These are phyloP conservation scores for Melanotaenia parkinsoni DNA, from an alignment of 2,797 vertebrate genomes.

Conservation along the genomic window DNA sequence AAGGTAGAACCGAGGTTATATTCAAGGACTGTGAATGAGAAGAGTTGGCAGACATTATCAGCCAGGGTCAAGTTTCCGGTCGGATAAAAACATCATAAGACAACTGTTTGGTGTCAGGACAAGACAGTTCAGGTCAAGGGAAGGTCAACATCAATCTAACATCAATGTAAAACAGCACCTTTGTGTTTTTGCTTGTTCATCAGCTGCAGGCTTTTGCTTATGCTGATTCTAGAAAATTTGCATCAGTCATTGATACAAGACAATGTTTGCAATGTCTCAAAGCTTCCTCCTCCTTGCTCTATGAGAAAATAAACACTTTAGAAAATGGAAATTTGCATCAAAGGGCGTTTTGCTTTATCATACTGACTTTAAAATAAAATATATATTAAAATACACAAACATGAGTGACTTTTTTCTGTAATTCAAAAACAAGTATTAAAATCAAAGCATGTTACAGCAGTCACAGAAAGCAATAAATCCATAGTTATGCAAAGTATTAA, in stretches of 20 bases:
- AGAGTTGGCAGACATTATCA: background rate
- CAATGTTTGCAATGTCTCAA: no score
- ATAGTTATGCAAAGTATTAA: conserved; percentile 39
- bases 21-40: background rate
- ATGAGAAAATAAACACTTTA: background rate
- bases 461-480: conserved; percentile 4
- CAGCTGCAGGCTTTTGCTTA: background rate
- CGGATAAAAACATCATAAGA: background rate
- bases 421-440: background rate
- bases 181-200: background rate
- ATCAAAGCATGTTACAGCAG: background rate
- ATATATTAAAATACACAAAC: no score
- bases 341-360: no score
- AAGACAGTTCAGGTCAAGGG: background rate
- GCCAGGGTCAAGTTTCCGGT: background rate
- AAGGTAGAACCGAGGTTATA: background rate
- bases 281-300: background rate
- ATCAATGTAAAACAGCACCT: background rate
- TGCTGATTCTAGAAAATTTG: background rate
- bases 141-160: background rate
- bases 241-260: no score
- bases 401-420: no score
- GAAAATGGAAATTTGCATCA: background rate
- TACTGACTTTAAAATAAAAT: no score
- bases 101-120: background rate